Evolutionary conservation across 2,888 invertebrate genomes (phyloP).

Genomic region (Scrobipalpa costella): DNA sequence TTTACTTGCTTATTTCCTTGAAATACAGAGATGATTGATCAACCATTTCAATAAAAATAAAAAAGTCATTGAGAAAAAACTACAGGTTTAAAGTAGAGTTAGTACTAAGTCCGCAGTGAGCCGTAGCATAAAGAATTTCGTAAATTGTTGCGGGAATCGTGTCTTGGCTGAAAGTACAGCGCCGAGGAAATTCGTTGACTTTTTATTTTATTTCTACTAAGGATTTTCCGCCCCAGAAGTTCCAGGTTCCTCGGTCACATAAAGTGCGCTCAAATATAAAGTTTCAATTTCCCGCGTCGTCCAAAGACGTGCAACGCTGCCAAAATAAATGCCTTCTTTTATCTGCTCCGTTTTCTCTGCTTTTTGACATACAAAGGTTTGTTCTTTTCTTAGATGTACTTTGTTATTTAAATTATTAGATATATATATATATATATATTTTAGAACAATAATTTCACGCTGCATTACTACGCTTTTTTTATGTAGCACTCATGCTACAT

Average conservation of each 20-base stretch:
- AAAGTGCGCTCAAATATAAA: constrained; percentile 77
- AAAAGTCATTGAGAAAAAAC: too few species aligned
- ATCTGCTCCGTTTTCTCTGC: constrained; percentile 47
- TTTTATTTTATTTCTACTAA: constrained; percentile 68
- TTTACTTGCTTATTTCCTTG: too few species aligned
- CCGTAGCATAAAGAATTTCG: constrained; percentile 42
- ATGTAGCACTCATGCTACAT: too few species aligned
- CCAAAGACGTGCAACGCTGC: constrained; percentile 63
- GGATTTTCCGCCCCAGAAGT: constrained; percentile 63
- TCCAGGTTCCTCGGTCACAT: constrained; percentile 67
- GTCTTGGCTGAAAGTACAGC: constrained; percentile 55
- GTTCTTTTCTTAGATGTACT: not conserved
- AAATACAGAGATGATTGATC: too few species aligned
- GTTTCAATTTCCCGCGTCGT: constrained; percentile 71
- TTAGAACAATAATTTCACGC: too few species aligned
- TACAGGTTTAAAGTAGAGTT: not conserved
- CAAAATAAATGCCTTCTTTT: constrained; percentile 55
- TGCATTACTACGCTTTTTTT: too few species aligned
- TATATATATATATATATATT: too few species aligned
- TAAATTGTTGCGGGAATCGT: constrained; percentile 53
- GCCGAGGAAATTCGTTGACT: constrained; percentile 56
- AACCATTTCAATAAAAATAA: too few species aligned
- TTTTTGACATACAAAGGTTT: constrained; percentile 33
- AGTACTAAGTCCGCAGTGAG: constrained; percentile 24
- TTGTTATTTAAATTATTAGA: not conserved